Conservation (phyloP, 2,113 vertebrate species). For the Apodemus sylvaticus region DNA sequence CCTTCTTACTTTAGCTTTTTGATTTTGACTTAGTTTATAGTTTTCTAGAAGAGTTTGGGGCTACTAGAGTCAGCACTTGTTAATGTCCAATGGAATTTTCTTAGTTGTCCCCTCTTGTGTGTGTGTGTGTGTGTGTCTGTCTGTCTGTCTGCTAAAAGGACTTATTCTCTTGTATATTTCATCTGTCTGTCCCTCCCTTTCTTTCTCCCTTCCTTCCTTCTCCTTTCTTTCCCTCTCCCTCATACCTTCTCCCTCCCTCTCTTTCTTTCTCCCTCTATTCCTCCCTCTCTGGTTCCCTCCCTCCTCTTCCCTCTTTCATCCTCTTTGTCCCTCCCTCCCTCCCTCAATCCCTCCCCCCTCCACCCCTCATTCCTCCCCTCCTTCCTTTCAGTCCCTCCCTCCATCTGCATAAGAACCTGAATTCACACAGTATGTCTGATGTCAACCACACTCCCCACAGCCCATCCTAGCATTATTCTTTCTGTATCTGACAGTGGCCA, state of each 20-base stretch:
- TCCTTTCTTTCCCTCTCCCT: background rate
- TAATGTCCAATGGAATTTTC: background rate
- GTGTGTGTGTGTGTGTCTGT: background rate
- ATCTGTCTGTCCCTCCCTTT: background rate
- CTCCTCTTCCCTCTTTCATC: background rate
- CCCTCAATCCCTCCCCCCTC: too few relatives aligned
- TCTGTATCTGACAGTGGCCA: background rate
- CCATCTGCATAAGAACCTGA: background rate
- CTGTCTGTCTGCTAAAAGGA: background rate
- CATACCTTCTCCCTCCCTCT: background rate
- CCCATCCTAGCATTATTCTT: background rate
- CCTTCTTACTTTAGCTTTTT: background rate
- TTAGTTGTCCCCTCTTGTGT: accelerated
- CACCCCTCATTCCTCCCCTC: background rate
- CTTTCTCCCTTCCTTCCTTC: background rate
- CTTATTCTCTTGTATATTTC: background rate
- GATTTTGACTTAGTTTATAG: background rate
- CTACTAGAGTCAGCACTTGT: background rate
- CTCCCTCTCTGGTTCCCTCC: background rate
- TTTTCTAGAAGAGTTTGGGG: background rate
- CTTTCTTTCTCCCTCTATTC: too few relatives aligned
- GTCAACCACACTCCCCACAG: background rate
- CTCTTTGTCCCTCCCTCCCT: background rate
- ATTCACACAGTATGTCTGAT: background rate
- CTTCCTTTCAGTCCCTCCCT: accelerated